Evolutionary conservation across 2,888 invertebrate genomes (phyloP), one percentile per base, ranked within the genome.

Genomic region (Cactoblastis cactorum): DNA sequence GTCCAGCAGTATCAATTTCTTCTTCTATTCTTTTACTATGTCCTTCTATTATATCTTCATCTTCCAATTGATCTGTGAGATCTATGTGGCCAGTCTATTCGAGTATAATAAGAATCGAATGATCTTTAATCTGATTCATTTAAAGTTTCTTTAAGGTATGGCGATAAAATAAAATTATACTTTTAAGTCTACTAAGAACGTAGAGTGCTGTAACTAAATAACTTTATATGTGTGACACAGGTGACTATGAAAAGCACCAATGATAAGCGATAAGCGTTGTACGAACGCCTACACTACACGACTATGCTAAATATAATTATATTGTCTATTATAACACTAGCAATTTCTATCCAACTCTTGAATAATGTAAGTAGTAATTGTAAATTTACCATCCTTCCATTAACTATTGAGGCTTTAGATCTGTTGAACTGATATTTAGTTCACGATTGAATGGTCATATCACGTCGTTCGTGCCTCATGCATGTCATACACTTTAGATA

Each of bases 371-470:
- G 77, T 84, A 85, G 82, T 72, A 63, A 78, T 77, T 83, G 80
- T 86, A 86, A 82, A 81, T 73, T 80, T 70, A 75, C 75, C 82
- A 83, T 82, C 80, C 83, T 86, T 85, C 82, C 79, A 83, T 69
- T 57, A 59, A 69, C n/a, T 71, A 59, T 64, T 64, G 62, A 59
- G 67, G 61, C 62, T 63, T 56, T 54, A 34, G 47, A 49, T 53
- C 49, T 45, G 48, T 56, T 56, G 49, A 49, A 52, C 39, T 53
- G 50, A 51, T 12, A 24, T 43, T 53, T 52, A 46, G 41, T 41
- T 49, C 49, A 41, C 19, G 34, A 22, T 22, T 34, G 18, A 28
- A 48, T 50, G 52, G 53, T 62, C 63, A 67, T 66, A 62, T 65
- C 66, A 61, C 51, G 50, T 54, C 58, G 53, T 41, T 45, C 56